Evolutionary conservation across 2,797 vertebrate genomes (phyloP).

Genomic region (Rhabdophis nuchalis): DNA sequence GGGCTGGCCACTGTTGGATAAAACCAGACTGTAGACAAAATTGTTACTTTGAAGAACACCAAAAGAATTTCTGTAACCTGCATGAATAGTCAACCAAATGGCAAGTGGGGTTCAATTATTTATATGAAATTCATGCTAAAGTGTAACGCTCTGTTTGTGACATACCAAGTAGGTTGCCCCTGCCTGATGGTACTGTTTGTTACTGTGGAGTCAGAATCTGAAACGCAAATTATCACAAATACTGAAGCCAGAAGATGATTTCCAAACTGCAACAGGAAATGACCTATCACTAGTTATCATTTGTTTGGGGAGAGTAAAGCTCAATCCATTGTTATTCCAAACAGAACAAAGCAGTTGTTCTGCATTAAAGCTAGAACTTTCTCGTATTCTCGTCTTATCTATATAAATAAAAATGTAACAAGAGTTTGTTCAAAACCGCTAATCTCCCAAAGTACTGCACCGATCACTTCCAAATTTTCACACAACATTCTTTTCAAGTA

Average conservation of each 20-base stretch:
- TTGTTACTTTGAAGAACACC: not conserved
- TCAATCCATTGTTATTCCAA: not conserved
- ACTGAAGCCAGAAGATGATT: slow-evolving; percentile 11
- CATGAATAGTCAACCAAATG: not conserved
- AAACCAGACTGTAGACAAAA: not conserved
- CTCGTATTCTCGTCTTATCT: not conserved
- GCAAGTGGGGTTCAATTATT: not conserved
- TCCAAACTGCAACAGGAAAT: slow-evolving; percentile 19
- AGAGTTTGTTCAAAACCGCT: too few relatives aligned
- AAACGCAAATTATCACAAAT: slow-evolving; percentile 29
- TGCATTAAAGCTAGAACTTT: not conserved
- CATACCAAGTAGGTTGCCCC: not conserved
- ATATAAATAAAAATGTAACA: too few relatives aligned
- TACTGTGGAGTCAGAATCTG: slow-evolving; percentile 7
- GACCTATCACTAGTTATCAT: not conserved
- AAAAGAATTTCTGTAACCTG: not conserved
- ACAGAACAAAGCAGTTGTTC: not conserved
- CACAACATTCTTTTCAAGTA: too few relatives aligned
- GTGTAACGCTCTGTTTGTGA: not conserved
- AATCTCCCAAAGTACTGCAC: too few relatives aligned
- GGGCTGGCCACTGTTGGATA: not conserved
- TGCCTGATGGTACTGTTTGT: not conserved
- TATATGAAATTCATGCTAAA: not conserved
- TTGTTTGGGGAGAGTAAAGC: not conserved
- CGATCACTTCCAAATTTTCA: too few relatives aligned